Evolutionary conservation across 2,797 vertebrate species (phyloP), one percentile per base, ranked within the genome.

Genomic region (Melanotaenia boesemani): DNA sequence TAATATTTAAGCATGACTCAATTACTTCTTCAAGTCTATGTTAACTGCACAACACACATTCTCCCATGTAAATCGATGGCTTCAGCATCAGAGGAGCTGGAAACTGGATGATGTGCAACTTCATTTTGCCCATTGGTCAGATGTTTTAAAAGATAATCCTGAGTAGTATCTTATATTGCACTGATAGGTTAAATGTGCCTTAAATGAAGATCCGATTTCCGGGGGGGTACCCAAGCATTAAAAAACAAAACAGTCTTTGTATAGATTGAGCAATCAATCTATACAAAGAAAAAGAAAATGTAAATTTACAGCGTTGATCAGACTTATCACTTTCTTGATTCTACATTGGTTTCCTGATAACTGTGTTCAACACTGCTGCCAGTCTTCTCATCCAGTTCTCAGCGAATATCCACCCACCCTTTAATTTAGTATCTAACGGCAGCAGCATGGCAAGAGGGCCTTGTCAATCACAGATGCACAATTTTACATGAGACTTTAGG

Each of bases 391-490:
- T 63, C 34, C 5, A 41, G 18, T 10, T 28, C 22, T 72, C 2
- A 2, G 11, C 4, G 56, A 50, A 57, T 57, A 28, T 26, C 56
- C 52, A 67, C 61, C 39, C 5, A 15, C 22, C 12, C 11, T 72
- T 65, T 55, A 24, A 44, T 62, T 55, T 20, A 58, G 34, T 2
- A 3, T 24, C 26, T 5, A 37, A 64, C 61, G 74, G 76, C 69
- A 56, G 74, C 54, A 54, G 65, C 0, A 5, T 44, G 34, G 11
- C 46, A 68, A 67, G n/a, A n/a, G 62, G 37, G 24, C 15, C 54
- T 13, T 48, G 70, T 88, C 73, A 78, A 58, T 76, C 82, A 77
- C 2, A 59, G 3, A 57, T 0, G 6, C 26, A 72, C 15, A 77
- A 48, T 46, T 63, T 67, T 61, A 24, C 5, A 62, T 62, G 34